A percentile compares a stretch with the other conserved stretches of the same genome.
Conservation (phyloP, 2,113 vertebrate species). For the Chloebia gouldiae region DNA sequence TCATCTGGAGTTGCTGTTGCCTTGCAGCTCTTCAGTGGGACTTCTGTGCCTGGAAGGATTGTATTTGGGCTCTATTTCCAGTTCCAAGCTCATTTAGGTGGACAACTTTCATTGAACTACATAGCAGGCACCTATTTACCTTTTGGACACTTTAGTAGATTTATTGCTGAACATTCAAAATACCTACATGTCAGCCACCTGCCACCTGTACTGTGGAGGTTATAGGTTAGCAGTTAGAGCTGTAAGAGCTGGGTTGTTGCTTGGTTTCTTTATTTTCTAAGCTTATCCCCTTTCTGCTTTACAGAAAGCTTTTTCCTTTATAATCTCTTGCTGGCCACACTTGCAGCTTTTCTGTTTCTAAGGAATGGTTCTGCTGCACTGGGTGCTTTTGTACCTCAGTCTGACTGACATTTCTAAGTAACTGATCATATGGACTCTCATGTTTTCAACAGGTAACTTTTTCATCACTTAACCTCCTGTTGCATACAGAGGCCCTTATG, state of each 20-base stretch:
- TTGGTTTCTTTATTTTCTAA: neutral
- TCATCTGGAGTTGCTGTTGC: neutral
- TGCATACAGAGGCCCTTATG: conserved; percentile 90
- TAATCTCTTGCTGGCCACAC: neutral
- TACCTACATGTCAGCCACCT: neutral
- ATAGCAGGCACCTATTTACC: neutral
- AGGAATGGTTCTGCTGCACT: neutral
- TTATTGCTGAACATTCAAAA: neutral
- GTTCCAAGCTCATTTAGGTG: neutral
- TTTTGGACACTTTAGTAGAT: neutral
- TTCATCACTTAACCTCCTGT: conserved; percentile 87
- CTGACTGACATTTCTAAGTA: neutral
- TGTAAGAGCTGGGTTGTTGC: neutral
- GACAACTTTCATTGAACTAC: neutral
- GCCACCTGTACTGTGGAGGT: neutral
- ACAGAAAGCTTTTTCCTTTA: neutral
- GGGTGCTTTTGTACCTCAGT: neutral
- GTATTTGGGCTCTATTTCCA: neutral
- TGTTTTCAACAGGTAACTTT: conserved; percentile 84
- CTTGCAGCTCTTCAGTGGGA: neutral
- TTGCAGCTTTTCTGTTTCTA: neutral
- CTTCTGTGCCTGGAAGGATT: neutral
- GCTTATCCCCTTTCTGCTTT: neutral
- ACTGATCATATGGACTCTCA: neutral
- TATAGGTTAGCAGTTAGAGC: neutral